Conservation (phyloP, 2,888 invertebrate genomes). For the Rhingia campestris region DNA sequence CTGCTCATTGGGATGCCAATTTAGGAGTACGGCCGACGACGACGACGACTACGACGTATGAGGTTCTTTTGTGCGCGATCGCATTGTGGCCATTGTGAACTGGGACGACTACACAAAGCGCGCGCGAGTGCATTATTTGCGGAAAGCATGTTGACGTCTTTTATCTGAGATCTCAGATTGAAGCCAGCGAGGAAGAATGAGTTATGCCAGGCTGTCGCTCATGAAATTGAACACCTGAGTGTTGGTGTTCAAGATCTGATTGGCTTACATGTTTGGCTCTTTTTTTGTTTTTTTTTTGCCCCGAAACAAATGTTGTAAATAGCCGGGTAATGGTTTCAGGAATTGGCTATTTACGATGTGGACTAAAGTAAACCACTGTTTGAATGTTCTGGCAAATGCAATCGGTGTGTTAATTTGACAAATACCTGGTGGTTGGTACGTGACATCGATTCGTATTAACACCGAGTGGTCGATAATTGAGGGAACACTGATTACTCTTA, state of each 20-base stretch:
- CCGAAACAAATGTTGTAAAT: constrained; percentile 43
- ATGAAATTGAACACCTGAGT: constrained; percentile 74
- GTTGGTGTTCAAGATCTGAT: constrained; percentile 68
- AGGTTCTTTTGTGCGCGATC: too few relatives aligned
- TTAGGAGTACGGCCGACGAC: constrained; percentile 52
- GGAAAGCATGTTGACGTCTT: constrained; percentile 48
- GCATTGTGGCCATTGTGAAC: too few relatives aligned
- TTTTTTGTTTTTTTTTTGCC: constrained; percentile 21
- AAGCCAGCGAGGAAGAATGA: constrained; percentile 61
- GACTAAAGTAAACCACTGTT: constrained; percentile 1
- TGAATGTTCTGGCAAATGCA: constrained; percentile 37
- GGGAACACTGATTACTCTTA: background rate
- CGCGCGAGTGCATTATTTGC: constrained; percentile 51
- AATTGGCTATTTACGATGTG: constrained; percentile 59
- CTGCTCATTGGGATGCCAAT: constrained; percentile 69
- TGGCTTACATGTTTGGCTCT: constrained; percentile 57
- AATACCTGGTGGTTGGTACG: constrained; percentile 26
- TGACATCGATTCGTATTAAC: constrained; percentile 32
- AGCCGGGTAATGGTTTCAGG: constrained; percentile 48
- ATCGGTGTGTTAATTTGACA: constrained; percentile 52
- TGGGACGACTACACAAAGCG: too few relatives aligned
- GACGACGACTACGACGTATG: background rate
- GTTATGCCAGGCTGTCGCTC: constrained; percentile 71
- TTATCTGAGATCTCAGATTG: constrained; percentile 57
- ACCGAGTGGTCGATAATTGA: background rate